Conservation (phyloP, 1,140 invertebrate genomes). For the Drosophila sturtevanti region DNA sequence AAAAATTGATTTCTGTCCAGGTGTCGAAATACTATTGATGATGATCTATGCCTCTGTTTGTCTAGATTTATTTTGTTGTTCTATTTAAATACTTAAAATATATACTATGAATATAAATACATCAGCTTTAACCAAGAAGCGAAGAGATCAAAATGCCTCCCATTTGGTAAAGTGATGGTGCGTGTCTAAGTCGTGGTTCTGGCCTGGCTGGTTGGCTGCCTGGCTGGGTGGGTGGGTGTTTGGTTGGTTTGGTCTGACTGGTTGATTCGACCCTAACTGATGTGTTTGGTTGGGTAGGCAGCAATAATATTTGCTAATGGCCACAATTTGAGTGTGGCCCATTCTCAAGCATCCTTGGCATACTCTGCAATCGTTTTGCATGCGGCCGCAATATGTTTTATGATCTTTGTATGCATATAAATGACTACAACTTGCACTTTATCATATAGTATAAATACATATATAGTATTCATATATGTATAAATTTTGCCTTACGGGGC, state of each 20-base stretch:
- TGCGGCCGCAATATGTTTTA: conserved; percentile 36
- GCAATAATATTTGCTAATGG: conserved; percentile 73
- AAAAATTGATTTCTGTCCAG: conserved; percentile 47
- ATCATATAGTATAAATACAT: conserved; percentile 49
- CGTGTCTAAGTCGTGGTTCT: conserved; percentile 10
- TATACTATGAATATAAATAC: background rate
- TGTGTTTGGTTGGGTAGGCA: conserved; percentile 24
- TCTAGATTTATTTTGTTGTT: conserved; percentile 1
- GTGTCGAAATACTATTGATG: conserved; percentile 24
- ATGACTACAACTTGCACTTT: conserved; percentile 60
- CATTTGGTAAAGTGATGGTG: background rate
- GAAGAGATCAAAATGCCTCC: background rate
- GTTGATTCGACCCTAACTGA: background rate
- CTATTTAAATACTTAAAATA: background rate
- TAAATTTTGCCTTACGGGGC: conserved; percentile 11
- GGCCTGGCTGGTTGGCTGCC: background rate
- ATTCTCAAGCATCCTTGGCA: conserved; percentile 13
- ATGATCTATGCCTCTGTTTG: conserved; percentile 10
- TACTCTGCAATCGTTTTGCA: conserved; percentile 31
- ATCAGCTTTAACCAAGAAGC: background rate
- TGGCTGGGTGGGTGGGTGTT: background rate
- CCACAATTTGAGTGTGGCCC: conserved; percentile 29
- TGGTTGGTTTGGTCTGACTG: background rate
- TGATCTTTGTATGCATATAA: conserved; percentile 43
- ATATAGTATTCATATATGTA: conserved; percentile 10